These are phyloP conservation scores for Pristionchus pacificus DNA, from an alignment of 1,140 invertebrate genomes.

Conservation along the genomic window DNA sequence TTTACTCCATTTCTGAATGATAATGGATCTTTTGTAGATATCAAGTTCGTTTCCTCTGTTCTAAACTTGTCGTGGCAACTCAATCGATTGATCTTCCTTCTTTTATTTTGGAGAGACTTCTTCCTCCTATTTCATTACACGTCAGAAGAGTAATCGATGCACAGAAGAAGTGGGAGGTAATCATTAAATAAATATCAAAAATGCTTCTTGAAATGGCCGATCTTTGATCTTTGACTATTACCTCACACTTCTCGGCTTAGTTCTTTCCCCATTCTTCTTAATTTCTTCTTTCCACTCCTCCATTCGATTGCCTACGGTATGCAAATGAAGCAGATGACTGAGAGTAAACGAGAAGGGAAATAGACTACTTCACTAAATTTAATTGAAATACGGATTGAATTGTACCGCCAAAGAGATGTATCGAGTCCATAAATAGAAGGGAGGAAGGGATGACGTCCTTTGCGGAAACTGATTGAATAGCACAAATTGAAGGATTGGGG, in stretches of 20 bases:
- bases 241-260: too few relatives aligned
- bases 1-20: background rate
- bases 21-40: slow-evolving; percentile 26
- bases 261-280: too few relatives aligned
- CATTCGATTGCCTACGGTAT: background rate
- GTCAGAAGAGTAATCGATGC: too few relatives aligned
- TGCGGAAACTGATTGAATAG: too few relatives aligned
- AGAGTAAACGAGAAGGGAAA: too few relatives aligned
- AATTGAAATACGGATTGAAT: too few relatives aligned
- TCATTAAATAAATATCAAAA: slow-evolving; percentile 1
- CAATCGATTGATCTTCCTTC: slow-evolving; percentile 24
- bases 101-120: slow-evolving; percentile 16
- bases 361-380: too few relatives aligned
- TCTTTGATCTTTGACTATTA: background rate
- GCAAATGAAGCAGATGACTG: slow-evolving; percentile 1
- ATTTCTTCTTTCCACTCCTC: background rate
- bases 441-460: too few relatives aligned
- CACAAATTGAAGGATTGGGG: too few relatives aligned
- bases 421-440: too few relatives aligned
- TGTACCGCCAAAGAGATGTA: too few relatives aligned
- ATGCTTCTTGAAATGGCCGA: slow-evolving; percentile 2
- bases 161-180: too few relatives aligned
- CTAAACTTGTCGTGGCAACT: slow-evolving; percentile 19
- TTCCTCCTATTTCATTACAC: slow-evolving; percentile 19
- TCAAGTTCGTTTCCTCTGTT: slow-evolving; percentile 30